Evolutionary conservation across 2,113 vertebrate species (phyloP), one percentile per base, ranked within the genome.

Genomic region (Puma concolor): DNA sequence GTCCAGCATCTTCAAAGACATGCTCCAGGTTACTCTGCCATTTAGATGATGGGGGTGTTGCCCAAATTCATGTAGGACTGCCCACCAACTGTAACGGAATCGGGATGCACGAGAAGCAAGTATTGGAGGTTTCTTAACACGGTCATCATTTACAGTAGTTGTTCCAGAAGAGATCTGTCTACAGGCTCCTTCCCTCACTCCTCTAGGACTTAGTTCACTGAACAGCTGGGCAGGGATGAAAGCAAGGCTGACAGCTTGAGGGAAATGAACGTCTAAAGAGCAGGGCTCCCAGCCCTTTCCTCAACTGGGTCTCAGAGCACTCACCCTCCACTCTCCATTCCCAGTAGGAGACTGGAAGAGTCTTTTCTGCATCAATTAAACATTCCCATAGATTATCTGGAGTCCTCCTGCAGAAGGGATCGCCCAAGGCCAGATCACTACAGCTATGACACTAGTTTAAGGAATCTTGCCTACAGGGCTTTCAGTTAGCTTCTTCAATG

Each of bases 1-100:
- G 31, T 25, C 33, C 36, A 97, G 93, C 93, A 97, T 94, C 96
- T 98, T 97, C 97, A 85, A 96, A 98, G 97, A 98, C 96, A 96
- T 0, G 74, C 66, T 98, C 95, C 95, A 69, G 90, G 63, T 63
- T 72, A 76, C 6, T 94, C 96, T 96, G 83, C 27, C 76, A 77
- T 57, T 84, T 63, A 91, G 76, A 95, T 1, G 5, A 71, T 36
- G 52, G 63, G 94, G 95, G 60, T 95, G 52, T 97, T 90, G 10
- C 74, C 92, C 94, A 89, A 50, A 71, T 57, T 54, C 85, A 92
- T 7, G 44, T 23, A 93, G 52, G 1, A 29, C 15, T 96, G 74
- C 77, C 94, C 48, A 96, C 7, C 60, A 95, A 85, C n/a, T 69
- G 38, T 95, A 96, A 80, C 93, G 97, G 48, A 97, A 94, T 76